Percentiles rank a stretch among this genome's conserved stretches.
Conservation (phyloP, 2,113 vertebrate species). For the Ptyas mucosa region DNA sequence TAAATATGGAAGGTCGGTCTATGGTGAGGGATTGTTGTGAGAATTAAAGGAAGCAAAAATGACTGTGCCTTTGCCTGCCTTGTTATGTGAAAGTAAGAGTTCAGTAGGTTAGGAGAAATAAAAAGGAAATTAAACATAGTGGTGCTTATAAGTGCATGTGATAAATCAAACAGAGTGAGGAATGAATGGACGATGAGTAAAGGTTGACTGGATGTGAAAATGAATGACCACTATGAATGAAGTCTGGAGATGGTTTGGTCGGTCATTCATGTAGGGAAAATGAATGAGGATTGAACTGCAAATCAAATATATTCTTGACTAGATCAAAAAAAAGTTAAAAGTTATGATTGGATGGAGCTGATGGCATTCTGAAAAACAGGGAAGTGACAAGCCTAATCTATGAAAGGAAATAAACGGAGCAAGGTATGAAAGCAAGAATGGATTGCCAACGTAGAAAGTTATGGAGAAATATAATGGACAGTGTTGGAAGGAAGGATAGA, state of each 20-base stretch:
- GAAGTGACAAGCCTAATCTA: background rate
- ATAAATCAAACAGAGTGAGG: background rate
- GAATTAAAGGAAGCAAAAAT: background rate
- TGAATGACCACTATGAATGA: background rate
- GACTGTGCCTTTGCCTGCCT: background rate
- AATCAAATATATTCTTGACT: background rate
- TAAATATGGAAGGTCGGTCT: background rate
- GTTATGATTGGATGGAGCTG: background rate
- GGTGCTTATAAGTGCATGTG: background rate
- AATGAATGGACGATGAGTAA: background rate
- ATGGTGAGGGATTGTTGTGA: background rate
- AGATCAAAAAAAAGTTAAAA: background rate
- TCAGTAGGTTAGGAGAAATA: background rate
- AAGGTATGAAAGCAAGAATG: background rate
- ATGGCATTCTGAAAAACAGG: background rate
- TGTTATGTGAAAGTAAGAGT: background rate
- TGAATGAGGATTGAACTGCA: background rate
- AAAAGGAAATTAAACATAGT: background rate
- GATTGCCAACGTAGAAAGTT: background rate
- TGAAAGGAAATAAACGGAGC: background rate
- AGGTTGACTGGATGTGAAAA: background rate
- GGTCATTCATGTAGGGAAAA: background rate
- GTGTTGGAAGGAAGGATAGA: background rate
- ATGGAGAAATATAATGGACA: background rate
- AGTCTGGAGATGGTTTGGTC: background rate